Evolutionary conservation across 35 echinoderm and acorn worm genomes (phyloP), one percentile per base, ranked within the genome.

Genomic region (Anneissia japonica): DNA sequence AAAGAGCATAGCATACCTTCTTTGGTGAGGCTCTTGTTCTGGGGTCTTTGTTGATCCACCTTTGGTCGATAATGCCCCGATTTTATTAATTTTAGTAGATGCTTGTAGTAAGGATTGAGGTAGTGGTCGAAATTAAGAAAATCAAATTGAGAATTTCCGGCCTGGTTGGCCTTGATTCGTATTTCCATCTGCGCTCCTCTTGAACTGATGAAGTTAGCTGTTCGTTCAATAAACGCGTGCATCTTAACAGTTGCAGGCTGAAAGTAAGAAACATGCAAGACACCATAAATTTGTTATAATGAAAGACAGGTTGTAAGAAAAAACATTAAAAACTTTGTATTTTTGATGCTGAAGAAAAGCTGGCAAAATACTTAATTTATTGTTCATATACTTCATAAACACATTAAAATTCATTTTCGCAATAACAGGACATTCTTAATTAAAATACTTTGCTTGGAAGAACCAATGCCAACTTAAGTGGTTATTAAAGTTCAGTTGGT

Each of bases 81-180:
- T 64, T 99, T 94, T 74, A 99, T 92, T 46, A 37, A 85, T 34
- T 90, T 91, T 7, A 93, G 37, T 10, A 99, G 16, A 56, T 99
- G 96, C 33, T 88, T 99, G 87, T 99, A 99, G 89, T 99, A 99
- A 30, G 91, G 91, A 74, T 99, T 99, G 55, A 99, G 87, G 80
- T 93, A 99, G 80, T 99, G 96, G 77, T 99, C 96, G 89, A 91
- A 99, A 32, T 94, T 88, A 26, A 99, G 74, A 83, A 99, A 99
- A 55, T 88, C 88, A 90, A 99, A 99, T 84, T 99, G 96, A 14
- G 96, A 92, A 84, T 99, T 99, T 72, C 93, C 93, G 51, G 91
- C 85, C 82, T 99, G 96, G 34, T 91, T 91, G 0, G 96, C 87
- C 89, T 99, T 99, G 86, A 99, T 80, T 12, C 94, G 90, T 82